A percentile compares a stretch with the other conserved stretches of the same genome.
phyloP scores from a whole-genome alignment of 2,797 vertebrate species.

The Chrysocyon brachyurus region DNA sequence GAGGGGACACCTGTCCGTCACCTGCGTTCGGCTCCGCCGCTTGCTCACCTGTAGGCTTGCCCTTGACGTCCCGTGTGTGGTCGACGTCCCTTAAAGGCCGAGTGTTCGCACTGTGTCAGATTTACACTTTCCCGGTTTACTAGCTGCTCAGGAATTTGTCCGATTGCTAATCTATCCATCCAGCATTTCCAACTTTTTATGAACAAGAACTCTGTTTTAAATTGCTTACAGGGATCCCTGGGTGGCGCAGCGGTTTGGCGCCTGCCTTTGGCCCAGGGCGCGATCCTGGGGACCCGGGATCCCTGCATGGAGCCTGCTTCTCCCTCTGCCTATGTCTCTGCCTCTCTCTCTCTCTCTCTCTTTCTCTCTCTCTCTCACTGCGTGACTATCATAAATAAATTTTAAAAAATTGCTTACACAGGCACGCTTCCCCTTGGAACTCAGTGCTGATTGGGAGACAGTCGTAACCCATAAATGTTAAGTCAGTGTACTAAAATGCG shows the following conservation, averaged over 20 bases:
- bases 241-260: too few species aligned
- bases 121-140: neutral
- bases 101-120: neutral
- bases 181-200: neutral
- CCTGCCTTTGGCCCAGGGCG: too few species aligned
- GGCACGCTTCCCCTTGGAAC: neutral
- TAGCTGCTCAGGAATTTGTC: neutral
- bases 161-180: neutral
- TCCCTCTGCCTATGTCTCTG: too few species aligned
- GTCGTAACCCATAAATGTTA: neutral
- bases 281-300: too few species aligned
- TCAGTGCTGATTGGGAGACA: neutral
- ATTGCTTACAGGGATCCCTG: neutral
- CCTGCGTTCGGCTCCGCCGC: neutral
- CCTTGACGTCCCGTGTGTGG: neutral
- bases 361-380: too few species aligned
- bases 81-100: neutral
- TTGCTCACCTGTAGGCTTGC: neutral
- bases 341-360: too few species aligned
- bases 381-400: too few species aligned
- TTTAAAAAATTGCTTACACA: neutral
- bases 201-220: neutral
- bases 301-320: too few species aligned
- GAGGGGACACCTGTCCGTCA: neutral
- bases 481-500: neutral